Evolutionary conservation across 2,888 invertebrate species (phyloP).

Genomic region (Limnephilus auricula): DNA sequence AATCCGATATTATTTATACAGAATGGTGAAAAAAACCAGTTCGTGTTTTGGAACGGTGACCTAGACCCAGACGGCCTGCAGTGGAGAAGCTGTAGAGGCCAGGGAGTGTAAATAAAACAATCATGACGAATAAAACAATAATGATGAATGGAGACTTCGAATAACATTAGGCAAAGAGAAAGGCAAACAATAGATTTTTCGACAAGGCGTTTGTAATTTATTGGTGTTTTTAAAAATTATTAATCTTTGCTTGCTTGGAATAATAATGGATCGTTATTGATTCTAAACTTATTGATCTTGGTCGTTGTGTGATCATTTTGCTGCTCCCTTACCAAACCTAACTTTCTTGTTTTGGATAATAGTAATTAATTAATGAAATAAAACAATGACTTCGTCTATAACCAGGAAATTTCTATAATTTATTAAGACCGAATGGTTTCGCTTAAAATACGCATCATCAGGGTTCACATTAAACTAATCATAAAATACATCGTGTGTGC

Average conservation of each 20-base stretch:
- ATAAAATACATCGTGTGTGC: no score
- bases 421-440: no score
- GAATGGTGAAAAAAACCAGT: slow-evolving; percentile 14
- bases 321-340: not conserved
- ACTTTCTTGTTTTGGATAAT: no score
- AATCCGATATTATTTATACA: not conserved
- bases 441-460: no score
- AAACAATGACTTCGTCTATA: no score
- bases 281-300: not conserved
- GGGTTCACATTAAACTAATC: no score
- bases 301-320: not conserved
- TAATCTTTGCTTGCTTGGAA: not conserved
- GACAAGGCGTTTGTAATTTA: not conserved
- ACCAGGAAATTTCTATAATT: no score
- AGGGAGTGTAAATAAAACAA: not conserved
- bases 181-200: not conserved
- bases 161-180: not conserved
- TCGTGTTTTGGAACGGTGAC: slow-evolving; percentile 35
- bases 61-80: slow-evolving; percentile 25
- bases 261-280: not conserved
- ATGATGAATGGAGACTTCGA: not conserved
- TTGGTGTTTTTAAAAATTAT: not conserved
- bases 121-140: not conserved
- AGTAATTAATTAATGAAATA: no score
- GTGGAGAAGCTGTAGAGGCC: not conserved